phyloP scores from a whole-genome alignment of 2,888 invertebrate genomes.

The Drosophila monieri region DNA sequence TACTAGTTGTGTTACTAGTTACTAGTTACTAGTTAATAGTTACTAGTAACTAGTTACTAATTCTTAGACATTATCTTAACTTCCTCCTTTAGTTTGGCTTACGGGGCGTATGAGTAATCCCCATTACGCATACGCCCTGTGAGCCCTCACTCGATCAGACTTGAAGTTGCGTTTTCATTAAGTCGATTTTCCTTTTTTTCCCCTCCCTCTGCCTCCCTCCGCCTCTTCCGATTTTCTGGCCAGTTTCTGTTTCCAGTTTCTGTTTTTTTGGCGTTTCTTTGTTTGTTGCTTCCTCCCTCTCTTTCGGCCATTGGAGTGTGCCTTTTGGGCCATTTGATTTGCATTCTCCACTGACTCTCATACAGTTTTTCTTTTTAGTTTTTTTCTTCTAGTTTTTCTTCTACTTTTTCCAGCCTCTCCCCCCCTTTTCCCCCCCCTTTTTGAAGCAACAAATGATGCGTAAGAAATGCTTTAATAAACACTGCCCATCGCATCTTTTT shows the following conservation, averaged over 20 bases:
- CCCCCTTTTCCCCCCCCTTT: too few species aligned
- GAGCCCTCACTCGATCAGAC: conserved; percentile 53
- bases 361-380: conserved; percentile 10
- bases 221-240: too few species aligned
- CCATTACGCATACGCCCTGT: conserved; percentile 24
- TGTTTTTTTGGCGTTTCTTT: too few species aligned
- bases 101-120: conserved; percentile 5
- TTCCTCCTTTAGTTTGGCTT: not conserved
- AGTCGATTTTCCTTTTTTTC: conserved; percentile 19
- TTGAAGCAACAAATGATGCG: conserved; percentile 70
- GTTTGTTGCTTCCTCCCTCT: not conserved
- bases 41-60: too few species aligned
- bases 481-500: conserved; percentile 22
- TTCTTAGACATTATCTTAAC: too few species aligned
- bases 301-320: conserved; percentile 4
- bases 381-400: not conserved
- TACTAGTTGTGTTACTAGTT: too few species aligned
- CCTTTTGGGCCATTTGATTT: conserved; percentile 45
- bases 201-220: too few species aligned
- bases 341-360: conserved; percentile 40
- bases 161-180: conserved; percentile 60
- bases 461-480: conserved; percentile 75
- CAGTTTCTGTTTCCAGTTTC: too few species aligned
- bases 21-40: too few species aligned
- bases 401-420: not conserved